Evolutionary conservation across 2,797 vertebrate species (phyloP), one percentile per base, ranked within the genome.

Genomic region (Simalia tracyae): DNA sequence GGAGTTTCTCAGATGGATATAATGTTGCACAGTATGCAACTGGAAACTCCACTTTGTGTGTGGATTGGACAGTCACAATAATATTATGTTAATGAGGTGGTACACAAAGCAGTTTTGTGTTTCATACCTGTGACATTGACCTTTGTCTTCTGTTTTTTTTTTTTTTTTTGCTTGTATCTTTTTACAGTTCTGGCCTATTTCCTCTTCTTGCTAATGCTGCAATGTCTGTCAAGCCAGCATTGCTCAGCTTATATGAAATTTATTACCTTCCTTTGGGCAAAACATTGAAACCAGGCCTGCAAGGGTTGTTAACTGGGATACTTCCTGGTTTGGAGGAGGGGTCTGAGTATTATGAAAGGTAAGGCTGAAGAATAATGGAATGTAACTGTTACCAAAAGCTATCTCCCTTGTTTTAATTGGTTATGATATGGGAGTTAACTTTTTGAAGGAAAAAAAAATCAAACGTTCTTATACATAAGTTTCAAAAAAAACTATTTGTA

Each of bases 291-390:
- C 99, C 99, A 91, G 99, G 99, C 92, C 98, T 99, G n/a, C 99
- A 99, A 96, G 99, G 99, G 36, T 97, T 99, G 9, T 97, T 99
- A 94, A 99, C 99, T 42, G 99, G 99, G 19, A 99, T 99, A 89
- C 98, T 99, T 72, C 99, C 99, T 86, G 99, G 99, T 19, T 97
- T 99, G 94, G 99, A 99, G 95, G 99, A 99, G 94, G 99, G 99
- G 24, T 99, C 99, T 0, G 99, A 99, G 92, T 99, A 99, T 95
- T 99, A 99, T 14, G 99, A 99, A 97, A 99, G 99, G 99, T 99
- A 97, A 97, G 93, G 36, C 63, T 42, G 42, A 36, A 90, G 46
- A 2, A 56, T 57, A 57, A 50, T 88, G 31, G 7, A 59, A 86
- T 50, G 59, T 9, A 66, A 46, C 8, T 19, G 9, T 42, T 85